These are phyloP conservation scores for Plecturocebus donacophilus DNA, from an alignment of 2,113 vertebrate species.

Conservation along the genomic window DNA sequence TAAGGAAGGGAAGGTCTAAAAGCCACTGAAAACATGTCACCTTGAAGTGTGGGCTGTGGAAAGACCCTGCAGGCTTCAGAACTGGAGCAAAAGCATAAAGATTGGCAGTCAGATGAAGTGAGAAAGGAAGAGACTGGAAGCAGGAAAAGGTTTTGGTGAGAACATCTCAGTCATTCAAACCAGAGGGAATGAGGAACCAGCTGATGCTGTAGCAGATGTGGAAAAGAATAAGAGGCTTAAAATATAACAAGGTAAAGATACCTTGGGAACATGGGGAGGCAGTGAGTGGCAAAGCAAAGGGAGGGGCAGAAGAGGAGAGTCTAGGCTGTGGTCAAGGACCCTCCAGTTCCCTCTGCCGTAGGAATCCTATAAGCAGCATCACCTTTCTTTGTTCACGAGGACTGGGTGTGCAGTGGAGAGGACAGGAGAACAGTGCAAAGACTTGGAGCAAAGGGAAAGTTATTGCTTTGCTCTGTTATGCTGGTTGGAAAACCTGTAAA, in stretches of 20 bases:
- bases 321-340: too few relatives aligned
- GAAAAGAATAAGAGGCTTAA: not conserved
- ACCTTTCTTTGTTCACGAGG: not conserved
- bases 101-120: too few relatives aligned
- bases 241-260: not conserved
- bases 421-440: not conserved
- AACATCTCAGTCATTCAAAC: not conserved
- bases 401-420: not conserved
- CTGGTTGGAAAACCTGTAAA: not conserved
- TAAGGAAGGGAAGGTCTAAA: not conserved
- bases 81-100: not conserved
- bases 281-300: too few relatives aligned
- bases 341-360: not conserved
- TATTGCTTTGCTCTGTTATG: not conserved
- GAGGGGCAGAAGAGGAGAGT: not conserved
- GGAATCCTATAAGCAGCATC: not conserved
- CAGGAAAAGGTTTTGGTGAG: not conserved
- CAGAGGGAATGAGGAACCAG: not conserved
- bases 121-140: not conserved
- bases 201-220: not conserved
- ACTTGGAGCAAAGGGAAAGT: not conserved
- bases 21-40: not conserved
- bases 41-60: not conserved
- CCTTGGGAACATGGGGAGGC: accelerated
- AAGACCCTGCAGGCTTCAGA: not conserved